Conservation (phyloP, 2,888 invertebrate species). For the Trichopria drosophilae region DNA sequence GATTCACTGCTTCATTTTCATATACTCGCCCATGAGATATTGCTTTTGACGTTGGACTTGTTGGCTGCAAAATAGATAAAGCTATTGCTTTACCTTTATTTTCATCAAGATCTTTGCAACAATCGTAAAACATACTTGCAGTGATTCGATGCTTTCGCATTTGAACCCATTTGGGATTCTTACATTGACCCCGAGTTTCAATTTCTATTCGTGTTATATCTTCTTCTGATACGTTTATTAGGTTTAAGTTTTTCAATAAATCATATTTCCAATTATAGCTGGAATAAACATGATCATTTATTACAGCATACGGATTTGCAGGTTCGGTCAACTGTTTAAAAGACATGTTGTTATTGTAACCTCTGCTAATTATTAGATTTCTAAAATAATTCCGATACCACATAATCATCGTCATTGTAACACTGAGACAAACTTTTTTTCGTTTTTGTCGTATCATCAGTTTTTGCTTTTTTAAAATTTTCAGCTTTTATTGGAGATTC, state of each 20-base stretch:
- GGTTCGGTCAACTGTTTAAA: conserved; percentile 5
- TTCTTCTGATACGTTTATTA: conserved; percentile 1
- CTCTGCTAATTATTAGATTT: neutral
- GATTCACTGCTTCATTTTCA: conserved; percentile 9
- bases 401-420: too few species aligned
- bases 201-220: conserved; percentile 1
- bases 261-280: neutral
- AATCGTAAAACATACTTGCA: conserved; percentile 8
- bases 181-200: conserved; percentile 1
- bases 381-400: conserved; percentile 2
- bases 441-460: too few species aligned
- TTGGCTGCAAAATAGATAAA: neutral
- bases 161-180: neutral
- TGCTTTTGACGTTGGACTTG: conserved; percentile 5
- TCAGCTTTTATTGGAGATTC: conserved; percentile 8
- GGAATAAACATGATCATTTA: conserved; percentile 1
- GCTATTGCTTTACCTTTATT: neutral
- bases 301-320: conserved; percentile 5
- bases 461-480: neutral
- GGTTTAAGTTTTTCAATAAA: neutral
- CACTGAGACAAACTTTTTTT: too few species aligned
- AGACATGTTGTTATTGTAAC: conserved; percentile 7
- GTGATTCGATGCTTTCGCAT: conserved; percentile 1
- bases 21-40: conserved; percentile 1
- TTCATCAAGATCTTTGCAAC: neutral